Evolutionary conservation across 2,888 invertebrate genomes (phyloP), one percentile per base, ranked within the genome.

Genomic region (Melanchra persicariae): DNA sequence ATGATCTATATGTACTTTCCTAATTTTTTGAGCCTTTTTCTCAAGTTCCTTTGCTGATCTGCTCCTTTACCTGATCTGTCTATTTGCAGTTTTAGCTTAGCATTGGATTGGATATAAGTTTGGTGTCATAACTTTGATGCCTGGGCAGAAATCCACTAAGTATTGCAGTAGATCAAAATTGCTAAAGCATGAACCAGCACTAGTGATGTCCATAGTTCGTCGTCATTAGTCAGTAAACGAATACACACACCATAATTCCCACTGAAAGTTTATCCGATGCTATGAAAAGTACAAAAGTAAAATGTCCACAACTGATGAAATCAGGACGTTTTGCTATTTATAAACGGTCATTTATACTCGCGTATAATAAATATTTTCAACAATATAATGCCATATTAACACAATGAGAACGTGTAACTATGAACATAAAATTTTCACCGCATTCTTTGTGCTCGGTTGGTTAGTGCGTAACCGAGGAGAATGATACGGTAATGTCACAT

Each of bases 371-470:
- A 74, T 74, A 59, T n/a, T 66, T 75, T 70, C 51, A 51, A 75
- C 64, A 75, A 58, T 70, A 62, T 65, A 68, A 69, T 61, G 55
- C 63, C n/a, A 51, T 34, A 58, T 54, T 69, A 70, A 24, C 60
- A 69, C 34, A 78, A 72, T 71, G 72, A 74, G 24, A 64, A 61
- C 52, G 37, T 63, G 68, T 60, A 22, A 63, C 52, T 49, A 64
- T 71, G 49, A 51, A 62, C 54, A 67, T 57, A 47, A 52, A 45
- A 63, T 47, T 75, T 79, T 79, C 75, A 59, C 79, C 59, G 47
- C 65, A 66, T 75, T 66, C 49, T 62, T 68, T 77, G 67, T 59
- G 59, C 49, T 73, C 47, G 62, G 75, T n/a, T 54, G 62, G 30
- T 58, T 30, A 51, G 40, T 58, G 54, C 26, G 65, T 61, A 63